Evolutionary conservation across 2,797 vertebrate species (phyloP).

Genomic region (Loriculus beryllinus): DNA sequence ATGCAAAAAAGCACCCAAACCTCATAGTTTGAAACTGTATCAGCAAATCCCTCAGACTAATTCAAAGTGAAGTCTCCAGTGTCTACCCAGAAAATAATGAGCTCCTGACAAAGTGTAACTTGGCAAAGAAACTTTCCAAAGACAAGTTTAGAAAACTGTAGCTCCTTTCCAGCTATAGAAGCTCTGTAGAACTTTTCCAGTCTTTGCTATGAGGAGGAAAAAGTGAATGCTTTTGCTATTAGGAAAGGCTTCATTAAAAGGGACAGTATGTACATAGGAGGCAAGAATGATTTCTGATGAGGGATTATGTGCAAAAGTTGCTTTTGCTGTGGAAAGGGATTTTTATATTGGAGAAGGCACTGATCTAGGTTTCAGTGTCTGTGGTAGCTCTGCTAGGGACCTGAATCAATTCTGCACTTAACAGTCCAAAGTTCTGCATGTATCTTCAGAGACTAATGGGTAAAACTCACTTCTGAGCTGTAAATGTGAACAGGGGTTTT

Average conservation of each 20-base stretch:
- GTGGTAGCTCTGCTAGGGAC: not conserved
- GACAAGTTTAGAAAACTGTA: conserved; percentile 46
- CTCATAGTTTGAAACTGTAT: not conserved
- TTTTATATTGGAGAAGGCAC: not conserved
- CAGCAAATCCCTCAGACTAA: conserved; percentile 25
- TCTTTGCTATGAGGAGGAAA: conserved; percentile 17
- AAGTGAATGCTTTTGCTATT: conserved; percentile 57
- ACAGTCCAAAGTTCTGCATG: not conserved
- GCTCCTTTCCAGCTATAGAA: conserved; percentile 57
- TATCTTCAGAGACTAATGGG: not conserved
- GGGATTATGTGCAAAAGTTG: not conserved
- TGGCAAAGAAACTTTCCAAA: conserved; percentile 72
- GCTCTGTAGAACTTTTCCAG: not conserved
- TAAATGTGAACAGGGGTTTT: not conserved
- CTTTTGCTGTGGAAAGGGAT: not conserved
- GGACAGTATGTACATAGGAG: not conserved
- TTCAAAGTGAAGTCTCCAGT: conserved; percentile 55
- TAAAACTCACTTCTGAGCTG: not conserved
- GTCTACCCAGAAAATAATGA: conserved; percentile 67
- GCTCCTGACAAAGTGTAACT: conserved; percentile 68
- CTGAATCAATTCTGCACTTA: not conserved
- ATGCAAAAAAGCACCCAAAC: not conserved
- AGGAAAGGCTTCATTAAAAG: conserved; percentile 51
- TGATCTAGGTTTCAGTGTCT: not conserved
- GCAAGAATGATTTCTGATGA: not conserved